phyloP scores from a whole-genome alignment of 2,888 invertebrate genomes.

The Aradus depressus region DNA sequence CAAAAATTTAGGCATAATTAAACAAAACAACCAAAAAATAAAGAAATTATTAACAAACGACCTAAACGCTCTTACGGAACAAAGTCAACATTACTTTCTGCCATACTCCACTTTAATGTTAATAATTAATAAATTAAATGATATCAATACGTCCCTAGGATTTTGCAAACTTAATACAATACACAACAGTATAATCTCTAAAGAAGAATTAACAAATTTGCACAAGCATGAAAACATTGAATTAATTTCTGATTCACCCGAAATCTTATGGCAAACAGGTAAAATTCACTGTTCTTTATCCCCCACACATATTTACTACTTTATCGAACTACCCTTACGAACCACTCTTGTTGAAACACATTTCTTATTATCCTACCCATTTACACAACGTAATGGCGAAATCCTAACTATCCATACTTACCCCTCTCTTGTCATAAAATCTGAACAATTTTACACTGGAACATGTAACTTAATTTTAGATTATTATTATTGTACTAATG shows the following conservation, averaged over 20 bases:
- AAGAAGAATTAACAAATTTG: not conserved
- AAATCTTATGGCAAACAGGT: constrained; percentile 1
- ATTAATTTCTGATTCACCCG: not conserved
- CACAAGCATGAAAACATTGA: not conserved
- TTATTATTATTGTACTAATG: not conserved
- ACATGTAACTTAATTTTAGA: not conserved
- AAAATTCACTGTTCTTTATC: not conserved
- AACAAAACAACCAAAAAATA: not conserved
- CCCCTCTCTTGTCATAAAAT: not conserved
- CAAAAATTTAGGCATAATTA: not conserved
- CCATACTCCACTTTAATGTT: not conserved
- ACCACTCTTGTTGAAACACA: not conserved
- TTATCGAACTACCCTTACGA: not conserved
- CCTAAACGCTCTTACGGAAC: no score
- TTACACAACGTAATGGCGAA: not conserved
- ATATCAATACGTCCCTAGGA: not conserved
- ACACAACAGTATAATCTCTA: not conserved
- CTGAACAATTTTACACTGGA: not conserved
- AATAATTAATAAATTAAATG: not conserved
- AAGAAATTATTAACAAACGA: not conserved
- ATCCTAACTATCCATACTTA: not conserved
- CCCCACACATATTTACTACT: not conserved
- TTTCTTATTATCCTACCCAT: not conserved
- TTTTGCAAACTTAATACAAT: not conserved
- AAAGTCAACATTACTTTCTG: no score